Percentiles rank a stretch among this genome's conserved stretches.
Conservation (phyloP, 2,113 vertebrate species). For the Lanius ludovicianus region DNA sequence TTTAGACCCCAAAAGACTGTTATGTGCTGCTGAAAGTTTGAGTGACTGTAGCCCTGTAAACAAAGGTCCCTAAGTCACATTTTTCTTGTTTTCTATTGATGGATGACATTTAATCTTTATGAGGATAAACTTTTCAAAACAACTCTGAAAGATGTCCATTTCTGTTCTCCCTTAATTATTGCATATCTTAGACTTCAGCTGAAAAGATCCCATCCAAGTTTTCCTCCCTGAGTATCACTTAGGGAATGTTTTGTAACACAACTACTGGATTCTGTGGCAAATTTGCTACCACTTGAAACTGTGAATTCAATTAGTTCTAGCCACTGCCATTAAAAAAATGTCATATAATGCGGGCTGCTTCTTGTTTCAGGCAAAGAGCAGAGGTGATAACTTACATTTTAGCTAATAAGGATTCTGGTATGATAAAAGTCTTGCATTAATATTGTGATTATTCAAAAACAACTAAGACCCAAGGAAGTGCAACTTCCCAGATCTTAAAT, state of each 20-base stretch:
- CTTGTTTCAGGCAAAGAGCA: conserved; percentile 16
- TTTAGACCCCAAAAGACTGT: background rate
- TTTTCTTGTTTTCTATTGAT: background rate
- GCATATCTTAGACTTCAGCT: background rate
- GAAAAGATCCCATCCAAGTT: background rate
- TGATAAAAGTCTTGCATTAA: background rate
- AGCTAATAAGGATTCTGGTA: background rate
- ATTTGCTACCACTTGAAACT: background rate
- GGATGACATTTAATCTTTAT: background rate
- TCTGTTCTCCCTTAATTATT: background rate
- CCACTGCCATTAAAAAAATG: background rate
- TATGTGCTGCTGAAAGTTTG: background rate
- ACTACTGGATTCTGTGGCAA: background rate
- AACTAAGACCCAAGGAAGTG: background rate
- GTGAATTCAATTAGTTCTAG: background rate
- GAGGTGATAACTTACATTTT: background rate
- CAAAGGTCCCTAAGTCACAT: background rate
- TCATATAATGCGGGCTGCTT: background rate
- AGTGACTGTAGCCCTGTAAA: background rate
- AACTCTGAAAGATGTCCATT: background rate
- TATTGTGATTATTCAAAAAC: background rate
- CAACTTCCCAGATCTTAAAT: background rate
- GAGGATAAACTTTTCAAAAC: background rate
- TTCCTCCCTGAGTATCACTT: background rate
- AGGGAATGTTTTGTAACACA: background rate